Conservation (phyloP, 2,888 invertebrate species). For the Hipparchia semele region DNA sequence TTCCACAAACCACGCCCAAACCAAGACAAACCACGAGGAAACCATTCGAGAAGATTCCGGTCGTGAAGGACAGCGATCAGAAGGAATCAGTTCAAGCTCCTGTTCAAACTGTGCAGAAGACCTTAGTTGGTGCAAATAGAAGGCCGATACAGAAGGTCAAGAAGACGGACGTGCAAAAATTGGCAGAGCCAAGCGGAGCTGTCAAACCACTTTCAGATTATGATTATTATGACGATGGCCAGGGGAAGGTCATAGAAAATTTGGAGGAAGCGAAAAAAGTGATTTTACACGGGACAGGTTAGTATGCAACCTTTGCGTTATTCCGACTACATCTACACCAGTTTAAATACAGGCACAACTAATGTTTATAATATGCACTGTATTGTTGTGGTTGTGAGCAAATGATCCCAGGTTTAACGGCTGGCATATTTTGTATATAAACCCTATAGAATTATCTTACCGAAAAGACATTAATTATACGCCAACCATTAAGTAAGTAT, state of each 20-base stretch:
- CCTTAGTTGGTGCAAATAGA: conserved; percentile 20
- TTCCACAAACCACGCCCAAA: conserved; percentile 48
- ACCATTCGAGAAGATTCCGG: conserved; percentile 60
- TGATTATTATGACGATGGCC: conserved; percentile 88
- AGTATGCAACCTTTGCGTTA: background rate
- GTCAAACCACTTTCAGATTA: conserved; percentile 78
- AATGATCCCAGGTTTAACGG: background rate
- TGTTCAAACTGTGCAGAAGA: conserved; percentile 24
- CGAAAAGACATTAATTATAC: background rate
- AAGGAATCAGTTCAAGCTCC: conserved; percentile 27
- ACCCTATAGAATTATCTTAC: background rate
- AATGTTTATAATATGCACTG: background rate
- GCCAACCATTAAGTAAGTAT: no score
- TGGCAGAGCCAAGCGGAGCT: conserved; percentile 51
- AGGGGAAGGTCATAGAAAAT: conserved; percentile 76
- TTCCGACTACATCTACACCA: background rate
- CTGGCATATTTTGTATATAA: background rate
- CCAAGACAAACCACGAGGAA: conserved; percentile 46
- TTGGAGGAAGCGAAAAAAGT: conserved; percentile 82
- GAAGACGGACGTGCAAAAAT: conserved; percentile 17
- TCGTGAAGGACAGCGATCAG: conserved; percentile 28
- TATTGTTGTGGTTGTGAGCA: background rate
- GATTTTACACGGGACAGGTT: conserved; percentile 78
- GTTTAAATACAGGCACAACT: background rate
- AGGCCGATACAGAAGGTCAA: conserved; percentile 23